phyloP scores from a whole-genome alignment of 2,888 invertebrate species.

The Microctonus hyperodae region DNA sequence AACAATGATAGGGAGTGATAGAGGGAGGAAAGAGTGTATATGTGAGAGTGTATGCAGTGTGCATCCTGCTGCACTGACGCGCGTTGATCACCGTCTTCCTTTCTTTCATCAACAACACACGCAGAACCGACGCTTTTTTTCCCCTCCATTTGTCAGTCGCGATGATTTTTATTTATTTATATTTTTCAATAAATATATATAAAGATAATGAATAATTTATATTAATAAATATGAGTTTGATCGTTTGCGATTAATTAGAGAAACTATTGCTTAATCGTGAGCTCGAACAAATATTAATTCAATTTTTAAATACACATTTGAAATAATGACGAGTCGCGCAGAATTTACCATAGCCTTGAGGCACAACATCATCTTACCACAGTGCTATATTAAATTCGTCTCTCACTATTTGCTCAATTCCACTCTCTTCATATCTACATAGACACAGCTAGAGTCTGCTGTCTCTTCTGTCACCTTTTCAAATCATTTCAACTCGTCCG shows the following conservation, averaged over 20 bases:
- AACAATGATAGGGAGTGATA: constrained; percentile 13
- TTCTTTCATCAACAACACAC: constrained; percentile 38
- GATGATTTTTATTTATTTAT: constrained; percentile 5
- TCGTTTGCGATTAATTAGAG: background rate
- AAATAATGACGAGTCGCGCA: background rate
- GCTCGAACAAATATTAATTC: constrained; percentile 19
- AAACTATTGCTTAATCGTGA: constrained; percentile 13
- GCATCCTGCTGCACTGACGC: constrained; percentile 57
- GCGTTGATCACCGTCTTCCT: constrained; percentile 56
- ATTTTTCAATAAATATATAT: background rate
- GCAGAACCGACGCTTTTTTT: constrained; percentile 8
- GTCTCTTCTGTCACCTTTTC: constrained; percentile 21
- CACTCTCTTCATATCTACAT: background rate
- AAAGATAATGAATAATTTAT: background rate
- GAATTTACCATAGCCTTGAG: constrained; percentile 27
- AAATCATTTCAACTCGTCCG: constrained; percentile 20
- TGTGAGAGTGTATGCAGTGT: constrained; percentile 40
- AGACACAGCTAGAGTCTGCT: constrained; percentile 7
- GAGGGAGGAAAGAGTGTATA: constrained; percentile 31
- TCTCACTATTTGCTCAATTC: background rate
- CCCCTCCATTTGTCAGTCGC: background rate
- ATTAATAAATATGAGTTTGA: background rate
- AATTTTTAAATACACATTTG: constrained; percentile 32
- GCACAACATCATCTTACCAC: constrained; percentile 30
- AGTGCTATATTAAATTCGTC: constrained; percentile 33